These are phyloP conservation scores for Tragopan temminckii DNA, from an alignment of 2,797 vertebrate species.

Conservation along the genomic window DNA sequence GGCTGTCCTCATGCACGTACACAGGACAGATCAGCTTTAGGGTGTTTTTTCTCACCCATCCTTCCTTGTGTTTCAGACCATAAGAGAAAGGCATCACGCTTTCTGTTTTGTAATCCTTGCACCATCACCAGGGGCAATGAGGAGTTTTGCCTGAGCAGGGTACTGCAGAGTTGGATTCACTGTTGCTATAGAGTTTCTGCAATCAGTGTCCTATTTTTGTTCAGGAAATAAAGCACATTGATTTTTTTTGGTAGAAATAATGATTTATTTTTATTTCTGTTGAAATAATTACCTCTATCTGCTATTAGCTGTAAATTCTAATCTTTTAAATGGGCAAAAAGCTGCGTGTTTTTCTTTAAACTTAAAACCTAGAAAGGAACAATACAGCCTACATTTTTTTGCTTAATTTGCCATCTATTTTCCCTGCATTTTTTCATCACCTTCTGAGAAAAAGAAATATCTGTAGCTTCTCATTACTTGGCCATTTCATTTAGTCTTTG, in stretches of 20 bases:
- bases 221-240: not conserved
- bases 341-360: not conserved
- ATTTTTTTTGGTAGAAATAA: not conserved
- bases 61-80: not conserved
- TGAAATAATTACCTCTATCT: not conserved
- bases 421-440: not conserved
- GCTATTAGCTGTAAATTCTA: not conserved
- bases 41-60: not conserved
- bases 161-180: not conserved
- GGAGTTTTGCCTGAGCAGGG: not conserved
- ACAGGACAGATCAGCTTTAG: not conserved
- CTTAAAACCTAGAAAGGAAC: not conserved
- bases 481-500: not conserved
- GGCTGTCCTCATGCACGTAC: not conserved
- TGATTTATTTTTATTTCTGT: not conserved
- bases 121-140: not conserved
- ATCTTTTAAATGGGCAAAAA: not conserved
- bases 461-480: not conserved
- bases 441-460: not conserved
- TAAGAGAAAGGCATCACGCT: not conserved
- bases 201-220: not conserved
- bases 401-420: not conserved
- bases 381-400: not conserved
- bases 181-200: not conserved
- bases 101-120: accelerated